phyloP scores from a whole-genome alignment of 2,797 vertebrate species.

The Antrozous pallidus region DNA sequence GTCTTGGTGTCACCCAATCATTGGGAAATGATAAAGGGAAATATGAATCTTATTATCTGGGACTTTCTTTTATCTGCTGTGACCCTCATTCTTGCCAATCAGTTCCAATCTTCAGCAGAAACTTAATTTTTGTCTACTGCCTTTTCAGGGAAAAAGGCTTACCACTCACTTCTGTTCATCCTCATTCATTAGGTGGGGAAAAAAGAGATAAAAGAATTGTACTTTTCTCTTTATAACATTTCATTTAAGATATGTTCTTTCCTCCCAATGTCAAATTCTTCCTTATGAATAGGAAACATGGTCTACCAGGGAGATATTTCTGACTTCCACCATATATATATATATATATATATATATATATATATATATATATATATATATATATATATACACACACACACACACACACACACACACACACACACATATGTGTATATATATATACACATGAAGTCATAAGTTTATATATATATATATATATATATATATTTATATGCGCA shows the following conservation, averaged over 20 bases:
- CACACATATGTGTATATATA: too few species aligned
- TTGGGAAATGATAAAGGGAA: slow-evolving; percentile 48
- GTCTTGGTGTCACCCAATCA: neutral
- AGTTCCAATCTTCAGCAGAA: slow-evolving; percentile 15
- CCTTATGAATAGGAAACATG: neutral
- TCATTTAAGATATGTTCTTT: slow-evolving; percentile 8
- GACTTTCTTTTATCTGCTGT: slow-evolving; percentile 49
- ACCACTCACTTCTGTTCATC: neutral
- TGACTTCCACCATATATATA: neutral
- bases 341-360: too few species aligned
- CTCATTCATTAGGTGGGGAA: neutral
- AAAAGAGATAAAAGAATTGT: neutral
- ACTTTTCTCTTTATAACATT: slow-evolving; percentile 13
- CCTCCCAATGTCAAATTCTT: neutral
- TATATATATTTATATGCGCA: too few species aligned
- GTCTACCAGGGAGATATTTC: neutral
- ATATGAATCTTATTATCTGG: slow-evolving; percentile 37
- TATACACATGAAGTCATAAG: too few species aligned
- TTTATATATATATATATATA: too few species aligned
- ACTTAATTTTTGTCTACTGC: slow-evolving; percentile 37
- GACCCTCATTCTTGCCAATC: slow-evolving; percentile 30
- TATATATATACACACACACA: too few species aligned
- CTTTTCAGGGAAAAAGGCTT: neutral
- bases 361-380: too few species aligned
- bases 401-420: too few species aligned